phyloP scores from a whole-genome alignment of 2,113 vertebrate genomes.

The Irena cyanogastra region DNA sequence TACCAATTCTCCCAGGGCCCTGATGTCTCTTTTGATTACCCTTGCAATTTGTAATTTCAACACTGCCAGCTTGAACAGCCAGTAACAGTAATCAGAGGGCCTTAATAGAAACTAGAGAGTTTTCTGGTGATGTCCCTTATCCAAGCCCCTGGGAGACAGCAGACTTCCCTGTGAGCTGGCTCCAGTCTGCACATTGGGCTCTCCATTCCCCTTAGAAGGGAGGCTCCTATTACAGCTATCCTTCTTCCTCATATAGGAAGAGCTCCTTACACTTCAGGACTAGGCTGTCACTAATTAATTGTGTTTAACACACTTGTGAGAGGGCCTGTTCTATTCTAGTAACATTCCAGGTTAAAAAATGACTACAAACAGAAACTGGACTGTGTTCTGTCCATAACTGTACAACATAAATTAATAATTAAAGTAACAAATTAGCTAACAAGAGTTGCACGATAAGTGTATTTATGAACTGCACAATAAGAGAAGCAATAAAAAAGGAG shows the following conservation, averaged over 20 bases:
- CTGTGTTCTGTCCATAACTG: not conserved
- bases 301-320: not conserved
- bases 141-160: rapidly evolving
- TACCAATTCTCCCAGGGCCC: not conserved
- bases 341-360: not conserved
- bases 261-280: not conserved
- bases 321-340: not conserved
- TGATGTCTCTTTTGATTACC: not conserved
- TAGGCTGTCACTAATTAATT: not conserved
- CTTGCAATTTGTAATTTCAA: not conserved
- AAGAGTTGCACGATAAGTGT: not conserved
- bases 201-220: not conserved
- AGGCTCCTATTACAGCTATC: too few relatives aligned
- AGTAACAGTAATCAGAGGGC: not conserved
- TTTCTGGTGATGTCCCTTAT: not conserved
- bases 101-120: not conserved
- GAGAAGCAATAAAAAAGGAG: not conserved
- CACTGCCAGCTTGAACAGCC: not conserved
- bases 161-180: not conserved
- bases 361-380: not conserved
- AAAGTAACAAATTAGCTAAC: not conserved
- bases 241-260: not conserved
- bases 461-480: not conserved
- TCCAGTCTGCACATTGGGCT: rapidly evolving
- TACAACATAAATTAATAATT: not conserved